Percentiles rank a stretch among this genome's conserved stretches.
Evolutionary conservation across 2,888 invertebrate genomes (phyloP).

Genomic region (Nesidiocoris tenuis): DNA sequence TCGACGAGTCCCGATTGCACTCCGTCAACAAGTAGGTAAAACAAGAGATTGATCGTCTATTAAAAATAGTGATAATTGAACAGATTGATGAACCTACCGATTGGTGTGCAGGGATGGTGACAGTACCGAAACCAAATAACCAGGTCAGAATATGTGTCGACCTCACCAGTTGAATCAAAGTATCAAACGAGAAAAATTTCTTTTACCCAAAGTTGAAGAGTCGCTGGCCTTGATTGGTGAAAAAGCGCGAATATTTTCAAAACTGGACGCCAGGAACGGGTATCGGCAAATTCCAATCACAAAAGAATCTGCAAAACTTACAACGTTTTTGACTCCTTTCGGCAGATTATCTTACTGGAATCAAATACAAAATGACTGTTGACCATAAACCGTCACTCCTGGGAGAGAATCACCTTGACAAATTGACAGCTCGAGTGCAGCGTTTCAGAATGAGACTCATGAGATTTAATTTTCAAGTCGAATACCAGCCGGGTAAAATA

Average conservation of each 20-base stretch:
- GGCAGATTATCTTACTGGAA: conserved; percentile 46
- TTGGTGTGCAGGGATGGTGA: conserved; percentile 29
- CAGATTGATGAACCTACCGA: conserved; percentile 15
- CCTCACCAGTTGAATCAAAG: conserved; percentile 7
- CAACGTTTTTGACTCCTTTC: conserved; percentile 48
- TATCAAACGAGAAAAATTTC: not conserved
- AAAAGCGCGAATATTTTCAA: conserved; percentile 48
- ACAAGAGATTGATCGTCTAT: not conserved
- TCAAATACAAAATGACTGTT: not conserved
- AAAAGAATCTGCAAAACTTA: conserved; percentile 42
- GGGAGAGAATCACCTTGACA: not conserved
- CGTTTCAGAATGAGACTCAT: not conserved
- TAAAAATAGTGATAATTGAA: not conserved
- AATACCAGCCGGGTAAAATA: not conserved
- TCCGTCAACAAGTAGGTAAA: conserved; percentile 12
- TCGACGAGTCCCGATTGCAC: conserved; percentile 9
- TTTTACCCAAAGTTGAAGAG: conserved; percentile 41
- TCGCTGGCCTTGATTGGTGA: conserved; percentile 48
- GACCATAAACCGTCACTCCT: not conserved
- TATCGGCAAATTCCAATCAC: conserved; percentile 51
- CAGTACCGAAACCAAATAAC: conserved; percentile 21
- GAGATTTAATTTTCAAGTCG: not conserved
- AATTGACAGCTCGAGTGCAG: not conserved
- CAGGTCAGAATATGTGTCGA: conserved; percentile 24
- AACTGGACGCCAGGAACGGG: conserved; percentile 50